Conservation (phyloP, 2,797 vertebrate genomes). For the Fratercula arctica region DNA sequence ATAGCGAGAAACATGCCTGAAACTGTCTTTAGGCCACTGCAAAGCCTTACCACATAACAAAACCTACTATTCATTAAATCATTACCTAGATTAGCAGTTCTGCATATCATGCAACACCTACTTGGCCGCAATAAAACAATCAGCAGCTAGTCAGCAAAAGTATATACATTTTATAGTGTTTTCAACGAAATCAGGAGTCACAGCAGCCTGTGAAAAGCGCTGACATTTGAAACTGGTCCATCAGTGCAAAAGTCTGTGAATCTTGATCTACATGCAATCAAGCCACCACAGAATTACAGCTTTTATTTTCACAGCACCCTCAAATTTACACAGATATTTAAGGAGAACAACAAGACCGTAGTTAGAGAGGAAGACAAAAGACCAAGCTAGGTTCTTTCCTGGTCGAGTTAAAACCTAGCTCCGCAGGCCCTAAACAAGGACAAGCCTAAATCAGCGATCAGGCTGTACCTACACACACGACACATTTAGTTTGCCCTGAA, state of each 20-base stretch:
- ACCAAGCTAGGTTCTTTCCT: background rate
- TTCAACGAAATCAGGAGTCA: background rate
- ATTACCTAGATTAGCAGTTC: background rate
- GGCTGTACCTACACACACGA: background rate
- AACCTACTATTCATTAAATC: background rate
- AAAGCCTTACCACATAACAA: background rate
- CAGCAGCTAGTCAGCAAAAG: background rate
- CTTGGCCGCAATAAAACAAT: background rate
- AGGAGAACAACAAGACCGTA: background rate
- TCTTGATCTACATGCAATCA: background rate
- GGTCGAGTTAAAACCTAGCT: background rate
- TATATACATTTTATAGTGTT: background rate
- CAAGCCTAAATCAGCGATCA: background rate
- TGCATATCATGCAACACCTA: rapidly evolving
- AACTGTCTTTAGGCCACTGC: background rate
- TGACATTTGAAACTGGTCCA: background rate
- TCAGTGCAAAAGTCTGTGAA: background rate
- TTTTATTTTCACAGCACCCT: background rate
- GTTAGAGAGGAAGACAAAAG: background rate
- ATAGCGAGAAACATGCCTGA: background rate
- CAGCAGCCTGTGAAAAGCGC: background rate
- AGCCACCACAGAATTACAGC: background rate
- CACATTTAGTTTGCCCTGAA: background rate
- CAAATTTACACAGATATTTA: background rate
- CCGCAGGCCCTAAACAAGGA: background rate